Base-by-base conservation (phyloP, 2,888 invertebrate species). In the Leucophenga montana region DNA sequence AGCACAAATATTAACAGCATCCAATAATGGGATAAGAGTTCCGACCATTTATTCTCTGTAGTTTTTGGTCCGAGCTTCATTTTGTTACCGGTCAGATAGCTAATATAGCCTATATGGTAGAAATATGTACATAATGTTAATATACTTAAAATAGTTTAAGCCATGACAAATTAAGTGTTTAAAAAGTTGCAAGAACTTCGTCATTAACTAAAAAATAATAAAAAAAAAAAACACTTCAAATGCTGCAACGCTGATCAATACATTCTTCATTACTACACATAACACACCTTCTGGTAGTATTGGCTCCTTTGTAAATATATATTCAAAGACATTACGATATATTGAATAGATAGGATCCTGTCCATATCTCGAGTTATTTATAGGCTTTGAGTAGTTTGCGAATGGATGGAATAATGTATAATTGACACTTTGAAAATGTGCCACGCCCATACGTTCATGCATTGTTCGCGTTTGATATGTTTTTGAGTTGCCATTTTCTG, bases 1-100 rank as follows among this genome's bases (percentile, higher is more conserved):
- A 91, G 80, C 11, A 92, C 88, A 65, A 94, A 89, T 66, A 92
- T 89, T 46, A 91, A 85, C 59, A 95, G 89, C 0, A 92, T 92
- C 89, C 89, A 89, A 72, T 89, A 89, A 57, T 92, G 91, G n/a
- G 86, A 82, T 44, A 90, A 72, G 48, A 91, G 82, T 70, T 89
- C 88, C 62, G 88, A 87, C 90, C 90, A 91, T 79, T 91, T 89
- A 70, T 88, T 86, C 14, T 87, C 76, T 59, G 84, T 78, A 64
- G 86, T 81, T 76, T 88, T 86, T 66, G 85, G 83, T 9, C 87
- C 86, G 1, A 39, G 39, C 39, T 8, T 11, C 39, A 39, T 39
- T 8, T 39, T 39, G 39, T 39, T 39, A 8, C 39, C 39, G 39
- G 39, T 11, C 73, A 79, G 53, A 50, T 78, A 73, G 48, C 88